These are phyloP conservation scores for Zelostemma sp. DNA, from an alignment of 1,140 invertebrate species.

Conservation along the genomic window DNA sequence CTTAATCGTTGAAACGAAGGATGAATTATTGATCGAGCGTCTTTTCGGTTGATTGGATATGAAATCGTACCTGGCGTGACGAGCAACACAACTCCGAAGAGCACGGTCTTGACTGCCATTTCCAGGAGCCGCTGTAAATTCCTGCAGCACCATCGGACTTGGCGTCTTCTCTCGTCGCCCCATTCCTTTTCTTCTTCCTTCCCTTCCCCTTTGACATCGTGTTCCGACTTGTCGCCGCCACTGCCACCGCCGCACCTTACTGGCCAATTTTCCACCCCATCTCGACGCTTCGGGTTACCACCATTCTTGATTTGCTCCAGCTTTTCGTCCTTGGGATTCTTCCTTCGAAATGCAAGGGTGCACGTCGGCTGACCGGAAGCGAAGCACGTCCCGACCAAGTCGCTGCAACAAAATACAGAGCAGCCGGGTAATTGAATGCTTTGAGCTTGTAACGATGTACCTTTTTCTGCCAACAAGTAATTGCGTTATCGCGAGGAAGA, in stretches of 20 bases:
- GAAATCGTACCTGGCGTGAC: slow-evolving; percentile 61
- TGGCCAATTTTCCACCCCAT: slow-evolving; percentile 37
- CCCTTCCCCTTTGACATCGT: slow-evolving; percentile 31
- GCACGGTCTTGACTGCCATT: slow-evolving; percentile 61
- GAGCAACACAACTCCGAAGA: slow-evolving; percentile 65
- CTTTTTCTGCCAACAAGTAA: slow-evolving; percentile 37
- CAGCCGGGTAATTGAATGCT: slow-evolving; percentile 35
- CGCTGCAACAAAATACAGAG: slow-evolving; percentile 38
- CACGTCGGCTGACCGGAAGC: slow-evolving; percentile 67
- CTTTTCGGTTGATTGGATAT: neutral
- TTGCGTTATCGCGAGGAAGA: slow-evolving; percentile 13
- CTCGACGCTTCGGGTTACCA: slow-evolving; percentile 42
- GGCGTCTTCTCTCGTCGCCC: slow-evolving; percentile 53
- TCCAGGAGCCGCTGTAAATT: slow-evolving; percentile 61
- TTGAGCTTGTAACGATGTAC: slow-evolving; percentile 25
- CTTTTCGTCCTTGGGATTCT: slow-evolving; percentile 46
- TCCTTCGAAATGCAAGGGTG: slow-evolving; percentile 46
- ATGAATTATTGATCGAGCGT: neutral
- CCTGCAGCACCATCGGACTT: slow-evolving; percentile 57
- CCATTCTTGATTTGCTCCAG: slow-evolving; percentile 39
- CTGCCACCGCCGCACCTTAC: slow-evolving; percentile 37
- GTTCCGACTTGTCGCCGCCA: slow-evolving; percentile 20
- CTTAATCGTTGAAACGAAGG: slow-evolving; percentile 19
- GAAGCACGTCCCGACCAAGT: slow-evolving; percentile 46
- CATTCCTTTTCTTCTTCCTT: slow-evolving; percentile 23